Percentiles rank a stretch among this genome's conserved stretches.
Conservation (phyloP, 2,113 vertebrate species). For the Oceanites oceanicus region DNA sequence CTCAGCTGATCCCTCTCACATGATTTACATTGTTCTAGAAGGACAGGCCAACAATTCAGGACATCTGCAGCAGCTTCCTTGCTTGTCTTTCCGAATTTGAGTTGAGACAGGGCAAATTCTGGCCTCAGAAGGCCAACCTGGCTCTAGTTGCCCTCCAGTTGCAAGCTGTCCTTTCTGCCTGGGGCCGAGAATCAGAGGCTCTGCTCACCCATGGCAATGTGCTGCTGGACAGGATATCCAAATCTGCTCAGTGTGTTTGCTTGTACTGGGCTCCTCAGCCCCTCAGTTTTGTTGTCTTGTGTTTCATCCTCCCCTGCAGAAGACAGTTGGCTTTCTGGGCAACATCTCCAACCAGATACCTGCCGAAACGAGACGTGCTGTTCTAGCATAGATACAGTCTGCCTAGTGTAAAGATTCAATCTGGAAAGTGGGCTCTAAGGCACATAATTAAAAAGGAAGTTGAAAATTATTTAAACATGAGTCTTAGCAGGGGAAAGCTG, state of each 20-base stretch:
- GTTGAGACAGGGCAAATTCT: not conserved
- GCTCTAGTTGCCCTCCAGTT: not conserved
- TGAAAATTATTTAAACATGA: conserved; percentile 25
- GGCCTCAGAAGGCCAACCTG: not conserved
- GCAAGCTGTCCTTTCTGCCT: not conserved
- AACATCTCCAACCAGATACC: not conserved
- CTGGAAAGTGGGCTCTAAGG: not conserved
- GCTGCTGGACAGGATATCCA: not conserved
- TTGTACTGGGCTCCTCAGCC: not conserved
- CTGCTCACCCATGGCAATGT: not conserved
- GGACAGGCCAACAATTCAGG: not conserved
- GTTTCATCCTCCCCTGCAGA: not conserved
- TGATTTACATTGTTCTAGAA: not conserved
- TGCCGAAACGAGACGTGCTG: not conserved
- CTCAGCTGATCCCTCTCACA: not conserved
- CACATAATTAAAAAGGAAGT: conserved; percentile 17
- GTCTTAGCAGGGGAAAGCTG: not conserved
- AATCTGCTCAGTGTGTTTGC: not conserved
- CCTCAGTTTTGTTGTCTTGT: not conserved
- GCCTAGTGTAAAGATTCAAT: not conserved
- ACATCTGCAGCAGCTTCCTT: not conserved
- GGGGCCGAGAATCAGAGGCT: not conserved
- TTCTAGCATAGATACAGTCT: not conserved
- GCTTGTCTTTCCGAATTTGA: not conserved
- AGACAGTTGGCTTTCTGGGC: not conserved